Conservation (phyloP, 2,888 invertebrate species). For the Ophion obscuratus region DNA sequence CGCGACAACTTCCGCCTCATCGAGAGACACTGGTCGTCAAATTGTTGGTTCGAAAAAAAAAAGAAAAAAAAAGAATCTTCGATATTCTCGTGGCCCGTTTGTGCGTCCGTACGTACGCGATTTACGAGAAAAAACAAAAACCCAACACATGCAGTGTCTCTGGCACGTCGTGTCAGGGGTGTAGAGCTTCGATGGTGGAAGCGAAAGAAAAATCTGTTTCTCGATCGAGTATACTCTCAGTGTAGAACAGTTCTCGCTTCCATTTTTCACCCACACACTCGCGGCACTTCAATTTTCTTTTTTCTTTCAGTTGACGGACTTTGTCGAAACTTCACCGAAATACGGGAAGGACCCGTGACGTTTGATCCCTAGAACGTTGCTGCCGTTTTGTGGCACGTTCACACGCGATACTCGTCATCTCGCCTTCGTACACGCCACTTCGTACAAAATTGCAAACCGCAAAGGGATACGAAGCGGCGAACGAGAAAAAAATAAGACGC, state of each 20-base stretch:
- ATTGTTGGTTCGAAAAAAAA: neutral
- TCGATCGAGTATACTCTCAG: neutral
- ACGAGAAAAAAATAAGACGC: neutral
- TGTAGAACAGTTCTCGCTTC: conserved; percentile 14
- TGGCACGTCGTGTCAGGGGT: too few species aligned
- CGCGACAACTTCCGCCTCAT: conserved; percentile 58
- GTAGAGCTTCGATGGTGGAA: too few species aligned
- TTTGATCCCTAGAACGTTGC: conserved; percentile 30
- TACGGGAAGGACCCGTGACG: conserved; percentile 10
- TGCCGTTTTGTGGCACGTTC: conserved; percentile 19
- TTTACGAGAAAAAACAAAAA: too few species aligned
- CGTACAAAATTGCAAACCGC: neutral
- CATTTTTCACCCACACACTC: conserved; percentile 12
- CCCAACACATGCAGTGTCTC: too few species aligned
- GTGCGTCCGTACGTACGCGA: neutral
- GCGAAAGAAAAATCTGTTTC: neutral
- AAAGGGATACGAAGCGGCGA: neutral
- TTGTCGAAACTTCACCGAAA: conserved; percentile 14
- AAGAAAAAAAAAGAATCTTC: neutral
- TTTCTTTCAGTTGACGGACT: neutral
- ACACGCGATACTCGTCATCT: conserved; percentile 40
- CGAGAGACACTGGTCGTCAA: neutral
- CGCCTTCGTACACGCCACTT: neutral
- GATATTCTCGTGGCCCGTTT: neutral
- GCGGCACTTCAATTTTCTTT: neutral